Conservation (phyloP, 1,140 invertebrate species). For the Drosophila rufa region DNA sequence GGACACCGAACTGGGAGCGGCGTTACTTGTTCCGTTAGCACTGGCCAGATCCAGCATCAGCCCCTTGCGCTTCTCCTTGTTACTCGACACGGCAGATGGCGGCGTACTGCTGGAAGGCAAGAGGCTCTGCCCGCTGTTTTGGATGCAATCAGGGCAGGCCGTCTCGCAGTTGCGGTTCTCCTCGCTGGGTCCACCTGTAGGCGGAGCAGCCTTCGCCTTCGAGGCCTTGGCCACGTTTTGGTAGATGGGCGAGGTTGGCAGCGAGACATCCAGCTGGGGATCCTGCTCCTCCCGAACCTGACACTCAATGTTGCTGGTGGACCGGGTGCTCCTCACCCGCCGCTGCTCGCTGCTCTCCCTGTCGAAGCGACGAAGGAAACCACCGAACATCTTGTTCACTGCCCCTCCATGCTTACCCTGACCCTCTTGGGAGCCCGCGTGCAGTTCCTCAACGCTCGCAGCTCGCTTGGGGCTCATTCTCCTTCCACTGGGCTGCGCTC, state of each 20-base stretch:
- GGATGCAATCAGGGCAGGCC: slow-evolving; percentile 62
- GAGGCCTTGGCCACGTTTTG: slow-evolving; percentile 62
- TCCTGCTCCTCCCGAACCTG: slow-evolving; percentile 57
- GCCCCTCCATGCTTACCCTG: slow-evolving; percentile 86
- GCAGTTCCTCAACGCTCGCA: slow-evolving; percentile 89
- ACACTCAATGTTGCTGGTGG: slow-evolving; percentile 80
- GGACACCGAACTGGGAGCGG: slow-evolving; percentile 44
- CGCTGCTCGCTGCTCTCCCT: slow-evolving; percentile 80
- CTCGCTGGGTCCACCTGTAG: slow-evolving; percentile 18
- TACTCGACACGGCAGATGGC: slow-evolving; percentile 33
- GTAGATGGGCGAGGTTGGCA: slow-evolving; percentile 69
- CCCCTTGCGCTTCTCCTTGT: slow-evolving; percentile 85
- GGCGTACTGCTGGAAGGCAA: slow-evolving; percentile 1
- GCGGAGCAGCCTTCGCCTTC: slow-evolving; percentile 6
- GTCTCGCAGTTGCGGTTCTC: slow-evolving; percentile 69
- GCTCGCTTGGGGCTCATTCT: slow-evolving; percentile 88
- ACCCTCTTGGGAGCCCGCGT: slow-evolving; percentile 84
- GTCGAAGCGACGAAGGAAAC: slow-evolving; percentile 90
- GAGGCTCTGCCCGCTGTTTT: slow-evolving; percentile 35
- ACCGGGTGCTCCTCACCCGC: slow-evolving; percentile 71
- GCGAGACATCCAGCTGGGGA: slow-evolving; percentile 17
- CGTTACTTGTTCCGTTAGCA: slow-evolving; percentile 30
- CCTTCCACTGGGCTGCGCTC: slow-evolving; percentile 75
- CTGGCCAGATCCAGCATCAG: slow-evolving; percentile 89
- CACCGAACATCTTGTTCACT: slow-evolving; percentile 89